Percentiles rank a stretch among this genome's conserved stretches.
phyloP scores from a whole-genome alignment of 2,797 vertebrate genomes.

The Chiloscyllium punctatum region DNA sequence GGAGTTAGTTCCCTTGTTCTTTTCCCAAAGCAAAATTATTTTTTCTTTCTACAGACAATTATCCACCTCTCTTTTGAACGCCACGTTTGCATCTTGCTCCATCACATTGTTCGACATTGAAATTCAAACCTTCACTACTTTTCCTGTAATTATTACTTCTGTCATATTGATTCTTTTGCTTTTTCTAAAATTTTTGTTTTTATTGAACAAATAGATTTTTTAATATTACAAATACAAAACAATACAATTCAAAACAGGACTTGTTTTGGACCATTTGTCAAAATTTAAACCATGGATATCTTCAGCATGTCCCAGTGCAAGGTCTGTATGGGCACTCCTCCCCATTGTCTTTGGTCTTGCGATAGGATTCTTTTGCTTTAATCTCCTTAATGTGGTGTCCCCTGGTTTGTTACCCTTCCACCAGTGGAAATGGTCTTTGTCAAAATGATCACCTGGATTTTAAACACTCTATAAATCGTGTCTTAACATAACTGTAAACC shows the following conservation, averaged over 20 bases:
- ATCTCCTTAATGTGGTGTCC: not conserved
- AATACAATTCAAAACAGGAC: no score
- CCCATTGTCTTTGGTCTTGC: no score
- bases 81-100: not conserved
- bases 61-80: not conserved
- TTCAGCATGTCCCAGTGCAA: no score
- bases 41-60: not conserved
- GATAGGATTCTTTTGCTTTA: not conserved
- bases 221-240: no score
- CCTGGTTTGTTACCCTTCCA: not conserved
- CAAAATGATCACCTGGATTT: not conserved
- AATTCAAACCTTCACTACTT: not conserved
- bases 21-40: not conserved
- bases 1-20: not conserved
- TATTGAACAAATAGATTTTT: no score
- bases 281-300: no score
- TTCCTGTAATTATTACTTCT: not conserved
- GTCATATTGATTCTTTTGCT: not conserved
- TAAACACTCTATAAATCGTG: not conserved
- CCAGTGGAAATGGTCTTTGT: not conserved
- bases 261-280: no score
- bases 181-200: no score
- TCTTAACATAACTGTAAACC: not conserved
- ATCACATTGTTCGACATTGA: not conserved
- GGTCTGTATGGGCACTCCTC: no score